Evolutionary conservation across 2,888 invertebrate genomes (phyloP), one percentile per base, ranked within the genome.

Genomic region (Anthophora plumipes): DNA sequence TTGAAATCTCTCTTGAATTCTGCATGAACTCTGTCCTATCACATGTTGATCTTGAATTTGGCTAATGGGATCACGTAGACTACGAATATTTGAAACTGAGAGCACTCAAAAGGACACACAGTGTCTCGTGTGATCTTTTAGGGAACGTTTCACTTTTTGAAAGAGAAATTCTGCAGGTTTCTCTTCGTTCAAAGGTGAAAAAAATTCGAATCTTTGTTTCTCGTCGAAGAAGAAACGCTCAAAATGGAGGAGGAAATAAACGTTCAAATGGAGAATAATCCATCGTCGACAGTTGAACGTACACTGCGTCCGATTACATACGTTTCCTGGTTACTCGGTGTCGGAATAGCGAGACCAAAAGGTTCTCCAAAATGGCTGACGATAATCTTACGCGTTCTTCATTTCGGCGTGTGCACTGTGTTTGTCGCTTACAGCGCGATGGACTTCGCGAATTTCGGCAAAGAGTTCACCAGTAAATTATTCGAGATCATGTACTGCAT

Each of bases 401-500:
- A 91, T 55, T 84, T 91, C 17, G 69, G 46, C 0, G 41, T 91
- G 2, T 91, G 91, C 70, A 85, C 91, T n/a, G 88, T 86, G 31
- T 89, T 91, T 63, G 87, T 91, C 31, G 90, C 85, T 17, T 91
- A 88, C 73, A 90, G 91, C 1, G 89, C 86, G 14, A 89, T 88
- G 25, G 91, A 91, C 46, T 91, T 90, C 61, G 88, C 89, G n/a
- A 88, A 88, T 0, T 90, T 91, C 48, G 85, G 87, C 11, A 84
- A 71, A 25, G 79, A 87, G 20, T 90, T 91, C 70, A 88, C 86
- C 69, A 91, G 90, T 57, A 85, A 91, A 50, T 87, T 91, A 14
- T 91, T 88, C 79, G 89, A 90, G 66, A 91, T 91, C 31, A 91
- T 91, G 88, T 91, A 91, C 52, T 91, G 85, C 77, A 87, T 85